Evolutionary conservation across 2,888 invertebrate species (phyloP).

Genomic region (Terebella lapidaria): DNA sequence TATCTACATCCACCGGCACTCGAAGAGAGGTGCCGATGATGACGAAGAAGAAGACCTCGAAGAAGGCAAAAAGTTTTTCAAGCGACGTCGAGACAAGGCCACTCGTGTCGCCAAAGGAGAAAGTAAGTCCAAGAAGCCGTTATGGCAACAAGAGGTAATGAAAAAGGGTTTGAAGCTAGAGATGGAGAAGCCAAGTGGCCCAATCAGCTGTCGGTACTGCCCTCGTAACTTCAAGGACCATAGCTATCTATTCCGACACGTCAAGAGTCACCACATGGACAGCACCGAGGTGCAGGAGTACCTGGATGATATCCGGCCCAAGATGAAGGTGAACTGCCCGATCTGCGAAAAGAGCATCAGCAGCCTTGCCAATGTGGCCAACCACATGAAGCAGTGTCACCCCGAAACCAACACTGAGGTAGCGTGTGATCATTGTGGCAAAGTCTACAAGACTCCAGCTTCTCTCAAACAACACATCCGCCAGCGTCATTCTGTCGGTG

Average conservation of each 20-base stretch:
- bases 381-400: conserved; percentile 19
- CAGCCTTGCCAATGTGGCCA: conserved; percentile 9
- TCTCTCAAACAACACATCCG: conserved; percentile 17
- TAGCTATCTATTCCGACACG: conserved; percentile 18
- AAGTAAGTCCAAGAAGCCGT: background rate
- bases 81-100: background rate
- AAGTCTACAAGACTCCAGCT: conserved; percentile 12
- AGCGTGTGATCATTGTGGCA: conserved; percentile 10
- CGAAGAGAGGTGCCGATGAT: background rate
- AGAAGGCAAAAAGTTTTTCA: too few species aligned
- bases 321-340: conserved; percentile 18
- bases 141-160: background rate
- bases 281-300: conserved; percentile 6
- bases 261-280: conserved; percentile 12
- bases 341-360: conserved; percentile 14
- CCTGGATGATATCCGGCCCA: conserved; percentile 18
- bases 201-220: conserved; percentile 14
- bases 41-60: background rate
- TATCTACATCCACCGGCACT: background rate
- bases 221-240: conserved; percentile 13
- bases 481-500: conserved; percentile 8
- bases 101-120: background rate
- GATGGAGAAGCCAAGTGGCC: background rate
- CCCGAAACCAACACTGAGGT: conserved; percentile 1
- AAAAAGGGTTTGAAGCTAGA: background rate